Evolutionary conservation across 2,113 vertebrate species (phyloP), one percentile per base, ranked within the genome.

Genomic region (Hoplias malabaricus): DNA sequence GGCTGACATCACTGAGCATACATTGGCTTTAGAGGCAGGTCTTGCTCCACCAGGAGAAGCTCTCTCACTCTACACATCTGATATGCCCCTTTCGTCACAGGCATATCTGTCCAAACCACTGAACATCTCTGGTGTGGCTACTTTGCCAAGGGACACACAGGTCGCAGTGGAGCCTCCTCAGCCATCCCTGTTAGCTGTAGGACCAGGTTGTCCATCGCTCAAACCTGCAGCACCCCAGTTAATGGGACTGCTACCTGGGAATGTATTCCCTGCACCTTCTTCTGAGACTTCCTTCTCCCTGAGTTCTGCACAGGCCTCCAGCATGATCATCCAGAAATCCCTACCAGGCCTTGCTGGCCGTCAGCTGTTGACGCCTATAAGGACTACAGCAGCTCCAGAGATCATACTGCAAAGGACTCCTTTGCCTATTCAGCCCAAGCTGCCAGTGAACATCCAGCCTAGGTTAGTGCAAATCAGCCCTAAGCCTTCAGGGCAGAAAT

Each of bases 1-100:
- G 85, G 92, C 92, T 0, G 90, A 94, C 66, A 94, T 94, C 85
- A 94, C 92, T 0, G 92, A 93, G 85, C 92, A 94, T 84, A 94
- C 92, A 31, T 87, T 93, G 84, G 90, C 91, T 46, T 88, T 92
- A 79, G 92, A 92, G 77, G 91, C 91, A 11, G 92, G 87, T 21
- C 85, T 92, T 68, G 78, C 84, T 40, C 88, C 87, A 7, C 56
- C 86, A 1, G 89, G 87, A 34, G 91, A 91, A 23, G 57, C 40
- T n/a, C 76, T 90, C 75, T 88, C 90, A 9, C 82, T 93, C 27
- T 91, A 91, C 78, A 82, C 90, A 0, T 62, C 88, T 85, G 1
- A 72, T 84, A 25, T 87, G 21, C 27, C 89, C 23, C 81, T 92
- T 54, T 83, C 88, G 75, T 82, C 89, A 48, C 82, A 90, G 7